Percentiles rank a stretch among this genome's conserved stretches.
phyloP scores from a whole-genome alignment of 2,113 vertebrate genomes.

The Carassius carassius region DNA sequence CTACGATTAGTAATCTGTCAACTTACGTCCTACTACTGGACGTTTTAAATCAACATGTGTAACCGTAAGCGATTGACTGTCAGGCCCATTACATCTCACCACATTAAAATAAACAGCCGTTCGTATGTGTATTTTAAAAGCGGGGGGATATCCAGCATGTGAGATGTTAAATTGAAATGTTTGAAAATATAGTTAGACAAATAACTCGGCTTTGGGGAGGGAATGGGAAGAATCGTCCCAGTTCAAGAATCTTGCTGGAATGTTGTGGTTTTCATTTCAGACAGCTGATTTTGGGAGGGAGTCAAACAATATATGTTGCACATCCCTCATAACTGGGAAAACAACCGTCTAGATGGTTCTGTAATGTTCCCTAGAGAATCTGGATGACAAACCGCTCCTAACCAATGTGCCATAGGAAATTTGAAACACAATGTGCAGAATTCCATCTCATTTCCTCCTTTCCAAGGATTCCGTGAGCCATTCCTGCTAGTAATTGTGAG shows the following conservation, averaged over 20 bases:
- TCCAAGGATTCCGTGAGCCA: slow-evolving; percentile 2
- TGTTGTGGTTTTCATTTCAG: slow-evolving; percentile 23
- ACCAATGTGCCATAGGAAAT: slow-evolving; percentile 32
- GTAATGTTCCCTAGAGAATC: neutral
- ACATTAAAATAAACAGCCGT: slow-evolving; percentile 46
- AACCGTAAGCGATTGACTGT: slow-evolving; percentile 2
- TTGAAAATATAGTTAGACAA: slow-evolving; percentile 21
- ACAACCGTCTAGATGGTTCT: slow-evolving; percentile 1
- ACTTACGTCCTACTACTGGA: slow-evolving; percentile 11
- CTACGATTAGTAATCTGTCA: slow-evolving; percentile 28
- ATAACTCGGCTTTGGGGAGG: slow-evolving; percentile 10
- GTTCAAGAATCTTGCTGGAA: slow-evolving; percentile 14
- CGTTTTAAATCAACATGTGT: neutral
- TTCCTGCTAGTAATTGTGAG: slow-evolving; percentile 10
- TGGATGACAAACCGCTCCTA: neutral
- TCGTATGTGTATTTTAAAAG: slow-evolving; percentile 33
- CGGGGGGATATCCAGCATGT: slow-evolving; percentile 8
- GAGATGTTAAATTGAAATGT: slow-evolving; percentile 29
- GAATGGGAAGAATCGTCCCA: neutral
- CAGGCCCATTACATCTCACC: slow-evolving; percentile 7
- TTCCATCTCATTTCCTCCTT: slow-evolving; percentile 48
- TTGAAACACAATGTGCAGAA: slow-evolving; percentile 37
- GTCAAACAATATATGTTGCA: slow-evolving; percentile 7
- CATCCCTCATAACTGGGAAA: slow-evolving; percentile 14
- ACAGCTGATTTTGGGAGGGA: slow-evolving; percentile 30